Percentiles rank a stretch among this genome's conserved stretches.
phyloP scores from a whole-genome alignment of 2,113 vertebrate genomes.

The Jacana jacana region DNA sequence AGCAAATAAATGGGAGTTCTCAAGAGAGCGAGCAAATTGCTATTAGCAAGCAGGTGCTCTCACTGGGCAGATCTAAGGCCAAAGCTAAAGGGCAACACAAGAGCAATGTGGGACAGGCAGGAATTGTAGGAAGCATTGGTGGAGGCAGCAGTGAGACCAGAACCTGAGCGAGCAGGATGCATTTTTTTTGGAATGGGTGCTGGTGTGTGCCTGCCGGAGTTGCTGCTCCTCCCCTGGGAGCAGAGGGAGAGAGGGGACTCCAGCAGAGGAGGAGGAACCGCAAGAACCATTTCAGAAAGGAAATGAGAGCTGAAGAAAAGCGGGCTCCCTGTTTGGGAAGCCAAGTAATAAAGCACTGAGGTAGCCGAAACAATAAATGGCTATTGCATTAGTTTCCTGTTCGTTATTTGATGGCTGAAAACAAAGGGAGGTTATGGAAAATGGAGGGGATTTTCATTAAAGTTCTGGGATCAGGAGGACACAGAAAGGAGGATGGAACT shows the following conservation, averaged over 20 bases:
- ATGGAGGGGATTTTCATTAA: background rate
- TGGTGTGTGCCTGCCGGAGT: background rate
- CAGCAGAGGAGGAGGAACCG: background rate
- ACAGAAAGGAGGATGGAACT: background rate
- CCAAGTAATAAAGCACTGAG: background rate
- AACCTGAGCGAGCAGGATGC: background rate
- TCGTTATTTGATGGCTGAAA: background rate
- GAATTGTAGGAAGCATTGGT: background rate
- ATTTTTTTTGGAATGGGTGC: background rate
- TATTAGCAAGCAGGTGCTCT: background rate
- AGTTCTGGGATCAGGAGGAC: background rate
- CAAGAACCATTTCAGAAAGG: background rate
- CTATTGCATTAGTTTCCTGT: background rate
- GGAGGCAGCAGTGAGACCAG: background rate
- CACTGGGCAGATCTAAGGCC: background rate
- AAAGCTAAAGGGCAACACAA: background rate
- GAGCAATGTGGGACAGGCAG: background rate
- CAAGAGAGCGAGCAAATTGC: background rate
- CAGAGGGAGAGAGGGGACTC: rapidly evolving
- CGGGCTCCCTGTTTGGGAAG: background rate
- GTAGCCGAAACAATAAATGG: background rate
- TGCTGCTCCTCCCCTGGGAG: background rate
- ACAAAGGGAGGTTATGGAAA: background rate
- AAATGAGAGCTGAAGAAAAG: background rate
- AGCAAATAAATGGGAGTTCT: background rate